Percentiles rank a stretch among this genome's conserved stretches.
These are phyloP conservation scores for Drosophila quasianomalipes DNA, from an alignment of 2,888 invertebrate genomes.

Conservation along the genomic window DNA sequence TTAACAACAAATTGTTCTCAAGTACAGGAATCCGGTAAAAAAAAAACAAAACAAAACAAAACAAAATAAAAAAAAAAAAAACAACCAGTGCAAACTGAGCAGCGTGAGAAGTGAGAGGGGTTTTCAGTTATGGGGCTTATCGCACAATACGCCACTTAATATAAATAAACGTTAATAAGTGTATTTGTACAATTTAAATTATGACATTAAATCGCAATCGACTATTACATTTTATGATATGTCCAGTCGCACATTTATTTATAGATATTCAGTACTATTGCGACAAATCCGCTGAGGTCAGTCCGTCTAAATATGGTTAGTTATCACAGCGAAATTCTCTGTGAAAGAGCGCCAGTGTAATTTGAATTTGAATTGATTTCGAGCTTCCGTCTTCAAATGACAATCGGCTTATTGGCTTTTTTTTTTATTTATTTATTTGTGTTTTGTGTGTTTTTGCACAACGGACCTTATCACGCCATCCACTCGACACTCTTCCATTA, in stretches of 20 bases:
- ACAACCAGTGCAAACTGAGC: neutral
- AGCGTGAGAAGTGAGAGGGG: neutral
- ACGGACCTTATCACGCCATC: constrained; percentile 52
- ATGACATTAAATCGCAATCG: constrained; percentile 61
- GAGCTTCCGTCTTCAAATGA: constrained; percentile 50
- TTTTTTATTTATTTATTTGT: no score
- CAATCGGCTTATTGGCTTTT: neutral
- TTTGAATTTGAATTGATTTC: constrained; percentile 54
- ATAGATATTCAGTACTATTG: constrained; percentile 2
- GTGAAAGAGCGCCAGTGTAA: constrained; percentile 5
- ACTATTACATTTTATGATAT: constrained; percentile 19
- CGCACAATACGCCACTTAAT: constrained; percentile 72
- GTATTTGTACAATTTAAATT: constrained; percentile 80
- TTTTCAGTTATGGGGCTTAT: constrained; percentile 52
- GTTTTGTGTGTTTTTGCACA: constrained; percentile 10
- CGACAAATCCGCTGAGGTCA: constrained; percentile 44
- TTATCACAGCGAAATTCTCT: constrained; percentile 30
- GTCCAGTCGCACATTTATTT: constrained; percentile 26
- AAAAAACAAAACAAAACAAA: constrained; percentile 2
- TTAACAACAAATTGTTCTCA: constrained; percentile 56
- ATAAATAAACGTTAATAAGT: constrained; percentile 79
- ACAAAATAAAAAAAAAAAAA: neutral
- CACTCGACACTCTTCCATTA: constrained; percentile 42
- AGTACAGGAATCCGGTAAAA: constrained; percentile 35
- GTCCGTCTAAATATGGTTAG: constrained; percentile 14